Percentiles rank a stretch among this genome's conserved stretches.
Evolutionary conservation across 2,113 vertebrate species (phyloP).

Genomic region (Tetraodon nigroviridis): DNA sequence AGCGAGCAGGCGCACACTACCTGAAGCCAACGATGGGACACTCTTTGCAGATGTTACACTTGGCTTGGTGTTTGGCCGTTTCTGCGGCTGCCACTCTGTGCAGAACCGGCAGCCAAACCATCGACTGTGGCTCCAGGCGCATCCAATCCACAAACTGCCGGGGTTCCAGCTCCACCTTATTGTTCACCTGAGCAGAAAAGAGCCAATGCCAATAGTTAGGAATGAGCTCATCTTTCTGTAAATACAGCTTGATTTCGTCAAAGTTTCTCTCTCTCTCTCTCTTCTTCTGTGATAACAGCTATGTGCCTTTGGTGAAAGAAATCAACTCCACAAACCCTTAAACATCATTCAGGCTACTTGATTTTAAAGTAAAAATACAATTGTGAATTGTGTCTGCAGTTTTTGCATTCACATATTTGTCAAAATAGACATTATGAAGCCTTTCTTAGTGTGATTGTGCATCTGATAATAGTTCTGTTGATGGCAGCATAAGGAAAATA

Average conservation of each 20-base stretch:
- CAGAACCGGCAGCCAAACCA: slow-evolving; percentile 97
- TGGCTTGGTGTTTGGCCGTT: slow-evolving; percentile 97
- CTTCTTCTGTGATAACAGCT: background rate
- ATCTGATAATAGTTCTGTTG: background rate
- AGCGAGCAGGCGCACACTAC: slow-evolving; percentile 57
- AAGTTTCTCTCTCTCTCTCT: slow-evolving; percentile 19
- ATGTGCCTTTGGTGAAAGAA: slow-evolving; percentile 7
- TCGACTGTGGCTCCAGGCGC: slow-evolving; percentile 93
- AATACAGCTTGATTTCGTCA: slow-evolving; percentile 21
- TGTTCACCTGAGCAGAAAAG: slow-evolving; percentile 79
- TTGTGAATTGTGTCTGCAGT: background rate
- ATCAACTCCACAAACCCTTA: background rate
- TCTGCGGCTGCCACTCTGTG: slow-evolving; percentile 94
- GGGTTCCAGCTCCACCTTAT: slow-evolving; percentile 90
- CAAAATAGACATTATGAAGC: background rate
- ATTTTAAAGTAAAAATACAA: slow-evolving; percentile 12
- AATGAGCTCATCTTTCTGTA: background rate
- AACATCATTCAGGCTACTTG: slow-evolving; percentile 5
- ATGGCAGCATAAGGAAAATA: background rate
- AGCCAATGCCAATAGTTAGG: background rate
- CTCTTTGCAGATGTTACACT: slow-evolving; percentile 99
- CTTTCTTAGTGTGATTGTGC: too few relatives aligned
- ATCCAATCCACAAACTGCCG: slow-evolving; percentile 96
- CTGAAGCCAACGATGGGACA: slow-evolving; percentile 97
- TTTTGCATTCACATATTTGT: background rate